Percentiles rank a stretch among this genome's conserved stretches.
These are phyloP conservation scores for Sardina pilchardus DNA, from an alignment of 2,113 vertebrate species.

Conservation along the genomic window DNA sequence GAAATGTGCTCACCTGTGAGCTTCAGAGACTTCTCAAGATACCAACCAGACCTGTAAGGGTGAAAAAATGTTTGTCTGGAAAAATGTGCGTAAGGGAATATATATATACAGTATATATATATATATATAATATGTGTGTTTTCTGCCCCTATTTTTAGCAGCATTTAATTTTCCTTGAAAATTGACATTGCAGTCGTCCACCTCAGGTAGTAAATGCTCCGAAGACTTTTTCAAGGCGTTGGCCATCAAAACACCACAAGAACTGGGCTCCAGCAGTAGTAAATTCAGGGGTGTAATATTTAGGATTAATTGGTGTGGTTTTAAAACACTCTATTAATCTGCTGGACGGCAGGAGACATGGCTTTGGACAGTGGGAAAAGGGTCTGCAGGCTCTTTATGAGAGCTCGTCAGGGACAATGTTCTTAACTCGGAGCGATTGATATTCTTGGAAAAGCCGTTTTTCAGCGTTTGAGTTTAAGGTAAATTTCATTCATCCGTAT, in stretches of 20 bases:
- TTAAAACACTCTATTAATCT: constrained; percentile 38
- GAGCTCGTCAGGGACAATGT: not conserved
- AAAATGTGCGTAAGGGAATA: not conserved
- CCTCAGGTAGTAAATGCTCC: constrained; percentile 12
- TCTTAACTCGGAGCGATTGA: not conserved
- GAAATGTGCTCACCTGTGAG: not conserved
- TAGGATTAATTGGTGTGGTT: constrained; percentile 39
- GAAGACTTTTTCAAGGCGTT: not conserved
- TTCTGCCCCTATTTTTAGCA: not conserved
- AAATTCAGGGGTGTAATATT: constrained; percentile 35
- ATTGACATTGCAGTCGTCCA: not conserved
- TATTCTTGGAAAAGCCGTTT: not conserved
- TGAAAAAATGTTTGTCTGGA: not conserved
- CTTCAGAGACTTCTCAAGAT: not conserved
- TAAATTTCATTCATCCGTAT: not conserved
- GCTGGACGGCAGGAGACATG: constrained; percentile 20
- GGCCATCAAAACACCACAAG: not conserved
- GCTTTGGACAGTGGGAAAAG: not conserved
- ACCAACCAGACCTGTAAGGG: not conserved
- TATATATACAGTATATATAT: not conserved
- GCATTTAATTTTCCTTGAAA: not conserved
- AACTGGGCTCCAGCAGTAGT: not conserved
- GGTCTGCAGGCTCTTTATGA: not conserved
- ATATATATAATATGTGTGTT: too few relatives aligned
- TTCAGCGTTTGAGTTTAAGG: not conserved